A percentile compares a stretch with the other conserved stretches of the same genome.
Evolutionary conservation across 2,113 vertebrate species (phyloP).

Genomic region (Phyllostomus hastatus): DNA sequence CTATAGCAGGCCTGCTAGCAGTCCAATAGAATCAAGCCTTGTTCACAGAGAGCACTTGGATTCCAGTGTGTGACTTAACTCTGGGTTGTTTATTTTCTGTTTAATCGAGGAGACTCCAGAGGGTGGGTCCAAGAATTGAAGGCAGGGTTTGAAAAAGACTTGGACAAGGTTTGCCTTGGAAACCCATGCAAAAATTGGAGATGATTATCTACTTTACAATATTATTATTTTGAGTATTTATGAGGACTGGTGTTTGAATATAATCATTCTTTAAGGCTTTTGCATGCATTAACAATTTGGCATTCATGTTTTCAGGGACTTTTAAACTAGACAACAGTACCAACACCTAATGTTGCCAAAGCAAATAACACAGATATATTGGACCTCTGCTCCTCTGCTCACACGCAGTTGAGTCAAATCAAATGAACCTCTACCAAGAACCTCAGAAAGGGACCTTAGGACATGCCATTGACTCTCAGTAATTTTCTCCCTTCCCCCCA

Average conservation of each 20-base stretch:
- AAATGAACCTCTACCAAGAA: slow-evolving; percentile 25
- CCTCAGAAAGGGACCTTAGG: background rate
- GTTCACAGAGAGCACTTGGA: slow-evolving; percentile 31
- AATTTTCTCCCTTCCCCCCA: too few relatives aligned
- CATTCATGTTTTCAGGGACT: background rate
- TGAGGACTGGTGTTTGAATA: background rate
- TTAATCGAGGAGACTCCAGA: background rate
- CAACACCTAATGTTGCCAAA: slow-evolving; percentile 21
- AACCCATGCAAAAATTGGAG: background rate
- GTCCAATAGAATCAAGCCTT: background rate
- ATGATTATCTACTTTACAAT: slow-evolving; percentile 30
- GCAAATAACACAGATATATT: background rate
- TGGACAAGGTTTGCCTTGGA: slow-evolving; percentile 12
- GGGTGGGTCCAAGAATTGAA: slow-evolving; percentile 16
- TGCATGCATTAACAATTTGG: background rate
- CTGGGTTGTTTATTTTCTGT: slow-evolving; percentile 52
- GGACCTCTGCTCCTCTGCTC: slow-evolving; percentile 18
- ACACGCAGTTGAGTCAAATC: background rate
- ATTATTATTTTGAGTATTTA: slow-evolving; percentile 27
- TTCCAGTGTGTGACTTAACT: background rate
- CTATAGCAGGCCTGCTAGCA: background rate
- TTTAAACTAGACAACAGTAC: slow-evolving; percentile 30
- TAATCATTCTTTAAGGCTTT: background rate
- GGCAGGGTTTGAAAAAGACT: background rate
- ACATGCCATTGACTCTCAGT: background rate